These are phyloP conservation scores for Drosophila bunnanda DNA, from an alignment of 2,888 invertebrate genomes.

Conservation along the genomic window DNA sequence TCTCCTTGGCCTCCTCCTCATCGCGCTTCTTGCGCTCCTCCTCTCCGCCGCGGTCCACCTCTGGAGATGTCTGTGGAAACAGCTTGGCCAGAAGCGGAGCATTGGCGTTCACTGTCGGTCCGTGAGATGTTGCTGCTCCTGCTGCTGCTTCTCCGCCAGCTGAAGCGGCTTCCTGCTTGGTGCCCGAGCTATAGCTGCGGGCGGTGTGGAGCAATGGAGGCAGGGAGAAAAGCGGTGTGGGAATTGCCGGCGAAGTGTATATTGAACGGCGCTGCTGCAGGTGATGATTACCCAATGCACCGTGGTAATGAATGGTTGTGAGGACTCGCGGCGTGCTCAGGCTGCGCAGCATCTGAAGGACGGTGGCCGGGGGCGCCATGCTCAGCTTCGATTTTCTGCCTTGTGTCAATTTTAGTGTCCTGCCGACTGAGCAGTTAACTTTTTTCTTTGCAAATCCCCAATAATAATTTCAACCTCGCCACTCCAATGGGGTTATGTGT, in stretches of 20 bases:
- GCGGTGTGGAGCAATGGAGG: conserved; percentile 11
- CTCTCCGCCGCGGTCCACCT: conserved; percentile 85
- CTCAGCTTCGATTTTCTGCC: conserved; percentile 27
- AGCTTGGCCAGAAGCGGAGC: conserved; percentile 86
- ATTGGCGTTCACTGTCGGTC: conserved; percentile 27
- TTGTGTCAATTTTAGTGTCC: conserved; percentile 12
- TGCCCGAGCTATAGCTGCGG: conserved; percentile 53
- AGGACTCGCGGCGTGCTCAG: conserved; percentile 40
- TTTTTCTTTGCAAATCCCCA: conserved; percentile 17
- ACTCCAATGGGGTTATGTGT: conserved; percentile 23
- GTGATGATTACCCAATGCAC: conserved; percentile 63
- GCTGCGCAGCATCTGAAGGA: conserved; percentile 55
- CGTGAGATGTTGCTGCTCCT: conserved; percentile 9
- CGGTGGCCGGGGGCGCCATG: conserved; percentile 55
- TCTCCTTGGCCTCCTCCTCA: conserved; percentile 87
- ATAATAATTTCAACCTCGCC: conserved; percentile 27
- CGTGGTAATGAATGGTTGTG: conserved; percentile 34
- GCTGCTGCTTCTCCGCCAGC: neutral
- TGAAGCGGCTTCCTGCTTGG: conserved; percentile 26
- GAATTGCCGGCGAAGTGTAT: conserved; percentile 5
- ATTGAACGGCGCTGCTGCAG: conserved; percentile 24
- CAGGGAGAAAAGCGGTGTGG: neutral
- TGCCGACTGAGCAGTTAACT: conserved; percentile 9
- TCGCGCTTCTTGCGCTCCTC: conserved; percentile 87
- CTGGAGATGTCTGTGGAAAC: conserved; percentile 86